Percentiles rank a stretch among this genome's conserved stretches.
phyloP scores from a whole-genome alignment of 2,113 vertebrate genomes.

The Psilopogon haemacephalus region DNA sequence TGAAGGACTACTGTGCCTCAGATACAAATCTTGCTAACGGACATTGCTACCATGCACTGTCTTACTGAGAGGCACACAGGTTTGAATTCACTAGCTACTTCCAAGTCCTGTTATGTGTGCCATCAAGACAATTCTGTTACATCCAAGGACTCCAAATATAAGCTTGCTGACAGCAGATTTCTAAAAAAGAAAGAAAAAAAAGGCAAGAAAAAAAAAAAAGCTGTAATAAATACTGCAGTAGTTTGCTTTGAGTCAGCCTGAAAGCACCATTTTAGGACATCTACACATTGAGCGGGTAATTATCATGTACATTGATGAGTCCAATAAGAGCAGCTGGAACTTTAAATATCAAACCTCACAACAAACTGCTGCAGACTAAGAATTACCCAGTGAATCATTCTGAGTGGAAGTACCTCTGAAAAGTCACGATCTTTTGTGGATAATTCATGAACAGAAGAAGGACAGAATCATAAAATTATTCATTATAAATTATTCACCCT shows the following conservation, averaged over 20 bases:
- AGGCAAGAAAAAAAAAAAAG: background rate
- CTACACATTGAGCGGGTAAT: background rate
- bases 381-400: conserved; percentile 34
- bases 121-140: background rate
- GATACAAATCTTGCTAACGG: background rate
- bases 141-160: background rate
- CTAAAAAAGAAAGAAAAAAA: background rate
- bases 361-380: background rate
- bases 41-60: background rate
- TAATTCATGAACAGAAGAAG: conserved; percentile 56
- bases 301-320: background rate
- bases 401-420: conserved; percentile 7
- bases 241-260: background rate
- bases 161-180: background rate
- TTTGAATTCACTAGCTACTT: background rate
- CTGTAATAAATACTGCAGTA: background rate
- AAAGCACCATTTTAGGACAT: background rate
- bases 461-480: conserved; percentile 48
- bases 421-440: conserved; percentile 27
- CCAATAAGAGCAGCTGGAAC: conserved; percentile 24
- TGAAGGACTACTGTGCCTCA: background rate
- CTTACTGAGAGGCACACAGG: background rate
- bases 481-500: conserved; percentile 51
- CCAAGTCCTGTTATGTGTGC: background rate
- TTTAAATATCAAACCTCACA: background rate